Percentiles rank a stretch among this genome's conserved stretches.
Evolutionary conservation across 2,888 invertebrate species (phyloP).

Genomic region (Zonitis immaculata): DNA sequence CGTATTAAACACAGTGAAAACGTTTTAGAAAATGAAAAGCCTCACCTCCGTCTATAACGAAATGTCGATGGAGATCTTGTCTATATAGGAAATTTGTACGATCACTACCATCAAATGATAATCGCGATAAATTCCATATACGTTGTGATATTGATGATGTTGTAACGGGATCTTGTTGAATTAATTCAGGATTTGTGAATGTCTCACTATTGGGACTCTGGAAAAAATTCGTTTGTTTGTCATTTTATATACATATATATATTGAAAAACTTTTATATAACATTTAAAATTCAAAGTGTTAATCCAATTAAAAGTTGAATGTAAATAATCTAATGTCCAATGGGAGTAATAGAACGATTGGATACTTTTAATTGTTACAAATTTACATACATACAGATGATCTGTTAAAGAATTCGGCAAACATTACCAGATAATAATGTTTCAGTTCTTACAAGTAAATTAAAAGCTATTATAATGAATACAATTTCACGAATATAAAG

Average conservation of each 20-base stretch:
- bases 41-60: constrained; percentile 39
- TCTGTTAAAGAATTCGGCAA: constrained; percentile 21
- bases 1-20: constrained; percentile 20
- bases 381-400: constrained; percentile 15
- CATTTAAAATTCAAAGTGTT: constrained; percentile 30
- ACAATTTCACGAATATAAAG: constrained; percentile 47
- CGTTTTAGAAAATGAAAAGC: constrained; percentile 3
- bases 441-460: constrained; percentile 47
- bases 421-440: constrained; percentile 27
- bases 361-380: constrained; percentile 12
- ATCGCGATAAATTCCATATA: constrained; percentile 44
- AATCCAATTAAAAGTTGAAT: constrained; percentile 35
- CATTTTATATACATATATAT: too few species aligned
- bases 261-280: too few species aligned
- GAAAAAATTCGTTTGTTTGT: constrained; percentile 2
- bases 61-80: constrained; percentile 43
- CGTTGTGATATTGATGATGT: constrained; percentile 37
- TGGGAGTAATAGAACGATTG: constrained; percentile 9
- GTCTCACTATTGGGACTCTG: constrained; percentile 25
- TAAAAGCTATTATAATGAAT: constrained; percentile 50
- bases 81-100: constrained; percentile 43
- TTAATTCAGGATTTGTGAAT: constrained; percentile 22
- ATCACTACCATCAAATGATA: constrained; percentile 43
- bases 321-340: constrained; percentile 29
- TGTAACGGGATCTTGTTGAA: neutral